A percentile compares a stretch with the other conserved stretches of the same genome.
phyloP scores from a whole-genome alignment of 2,888 invertebrate genomes.

The Protonemura montana region DNA sequence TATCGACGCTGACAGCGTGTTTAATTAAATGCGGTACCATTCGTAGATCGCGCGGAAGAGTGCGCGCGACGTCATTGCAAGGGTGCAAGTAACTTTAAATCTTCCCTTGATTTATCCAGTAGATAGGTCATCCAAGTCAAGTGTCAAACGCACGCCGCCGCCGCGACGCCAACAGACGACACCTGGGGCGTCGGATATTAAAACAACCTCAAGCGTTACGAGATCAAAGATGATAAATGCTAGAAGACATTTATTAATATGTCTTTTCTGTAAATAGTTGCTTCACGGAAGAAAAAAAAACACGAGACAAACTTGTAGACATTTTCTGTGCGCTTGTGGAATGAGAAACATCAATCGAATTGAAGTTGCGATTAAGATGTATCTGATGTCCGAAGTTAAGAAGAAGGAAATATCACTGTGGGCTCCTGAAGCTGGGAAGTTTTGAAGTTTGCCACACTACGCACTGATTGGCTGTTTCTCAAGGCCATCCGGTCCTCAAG shows the following conservation, averaged over 20 bases:
- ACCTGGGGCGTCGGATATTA: constrained; percentile 7
- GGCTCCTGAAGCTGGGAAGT: too few relatives aligned
- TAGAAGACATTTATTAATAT: background rate
- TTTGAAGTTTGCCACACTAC: too few relatives aligned
- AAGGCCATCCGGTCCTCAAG: too few relatives aligned
- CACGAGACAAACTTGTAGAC: too few relatives aligned
- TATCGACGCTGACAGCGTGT: background rate
- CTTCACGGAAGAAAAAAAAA: background rate
- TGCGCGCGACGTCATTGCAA: background rate
- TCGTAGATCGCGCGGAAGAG: background rate
- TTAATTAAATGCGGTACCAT: background rate
- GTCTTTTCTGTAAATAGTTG: background rate
- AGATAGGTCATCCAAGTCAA: background rate
- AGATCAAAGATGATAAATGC: background rate
- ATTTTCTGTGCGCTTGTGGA: too few relatives aligned
- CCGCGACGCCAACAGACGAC: background rate
- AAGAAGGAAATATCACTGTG: too few relatives aligned
- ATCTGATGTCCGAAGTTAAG: too few relatives aligned
- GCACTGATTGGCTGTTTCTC: too few relatives aligned
- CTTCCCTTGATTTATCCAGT: background rate
- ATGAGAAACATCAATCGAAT: too few relatives aligned
- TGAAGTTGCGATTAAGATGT: too few relatives aligned
- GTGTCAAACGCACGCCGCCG: background rate
- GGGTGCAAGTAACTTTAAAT: background rate
- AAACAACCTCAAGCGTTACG: background rate